Base-by-base conservation (phyloP, 1,140 invertebrate species). In the Drosophila pectinifera region DNA sequence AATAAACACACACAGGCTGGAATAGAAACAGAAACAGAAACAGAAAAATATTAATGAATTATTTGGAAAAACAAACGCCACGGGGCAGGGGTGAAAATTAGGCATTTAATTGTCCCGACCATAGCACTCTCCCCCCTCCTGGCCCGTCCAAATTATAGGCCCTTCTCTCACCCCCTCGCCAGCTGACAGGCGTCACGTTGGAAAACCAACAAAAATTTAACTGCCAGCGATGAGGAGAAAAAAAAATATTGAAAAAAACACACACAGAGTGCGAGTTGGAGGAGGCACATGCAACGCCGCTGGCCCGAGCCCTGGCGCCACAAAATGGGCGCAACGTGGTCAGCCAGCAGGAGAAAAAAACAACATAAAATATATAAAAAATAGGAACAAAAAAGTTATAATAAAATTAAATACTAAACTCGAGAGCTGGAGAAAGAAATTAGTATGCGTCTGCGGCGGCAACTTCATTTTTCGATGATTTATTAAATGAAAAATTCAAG, bases 21-120 rank as follows among this genome's bases (percentile, higher is more conserved):
- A 31, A 31, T 8, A 31, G 28, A 8, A 31, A 31, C 28, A 31
- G 28, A 64, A 46, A 82, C 18, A 57, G 55, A 78, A 79, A 82
- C 53, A 54, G 61, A 77, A 48, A 88, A 91, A 90, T 91, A 91
- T 91, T 91, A 92, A 92, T 92, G 90, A 92, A 92, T 92, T 92
- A 91, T 92, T 91, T 91, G 91, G 90, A 92, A 92, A 92, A 85
- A 89, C 74, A 89, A 85, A 88, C 72, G 79, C 75, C 80, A 82
- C 36, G 63, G 41, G 28, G 48, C 57, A 51, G 70, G 59, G 56
- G 65, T 55, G 62, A 80, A 86, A 88, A 88, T 88, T 88, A 89
- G 83, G 84, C 83, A 88, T 88, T 88, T 88, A 88, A 88, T 88
- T 88, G 83, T 88, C 82, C 86, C 81, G 78, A 46, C 72, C 68